These are phyloP conservation scores for Dasysyrphus albostriatus DNA, from an alignment of 2,888 invertebrate species.

Conservation along the genomic window DNA sequence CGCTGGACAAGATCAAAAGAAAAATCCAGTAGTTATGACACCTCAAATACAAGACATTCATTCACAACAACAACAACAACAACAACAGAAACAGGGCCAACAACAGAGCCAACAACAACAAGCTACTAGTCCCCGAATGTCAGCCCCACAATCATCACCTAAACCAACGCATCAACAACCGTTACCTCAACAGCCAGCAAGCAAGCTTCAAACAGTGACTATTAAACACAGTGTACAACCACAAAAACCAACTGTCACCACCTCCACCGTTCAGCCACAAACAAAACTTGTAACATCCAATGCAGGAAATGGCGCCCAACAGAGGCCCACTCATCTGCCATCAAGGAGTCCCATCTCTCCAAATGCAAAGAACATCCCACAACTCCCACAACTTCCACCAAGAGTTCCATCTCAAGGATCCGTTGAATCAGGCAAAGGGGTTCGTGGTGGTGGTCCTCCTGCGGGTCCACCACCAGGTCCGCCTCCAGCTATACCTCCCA, in stretches of 20 bases:
- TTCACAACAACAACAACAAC: conserved; percentile 82
- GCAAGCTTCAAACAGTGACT: conserved; percentile 79
- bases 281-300: conserved; percentile 52
- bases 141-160: conserved; percentile 62
- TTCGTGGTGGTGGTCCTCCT: conserved; percentile 80
- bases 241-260: conserved; percentile 82
- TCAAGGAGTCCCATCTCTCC: conserved; percentile 70
- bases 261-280: conserved; percentile 82
- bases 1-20: conserved; percentile 92
- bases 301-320: conserved; percentile 65
- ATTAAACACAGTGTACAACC: conserved; percentile 82
- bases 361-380: conserved; percentile 78
- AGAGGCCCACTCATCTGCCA: conserved; percentile 75
- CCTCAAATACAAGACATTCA: conserved; percentile 83
- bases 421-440: conserved; percentile 79
- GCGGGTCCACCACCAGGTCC: conserved; percentile 81
- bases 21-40: conserved; percentile 83
- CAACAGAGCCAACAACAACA: conserved; percentile 75
- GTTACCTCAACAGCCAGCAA: conserved; percentile 77
- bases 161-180: conserved; percentile 75
- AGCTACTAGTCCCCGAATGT: conserved; percentile 70
- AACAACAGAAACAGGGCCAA: conserved; percentile 79
- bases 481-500: conserved; percentile 83
- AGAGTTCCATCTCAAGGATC: conserved; percentile 82
- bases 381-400: conserved; percentile 83